Base-by-base conservation (phyloP, 2,797 vertebrate genomes). In the Chaenodraco wilsoni region DNA sequence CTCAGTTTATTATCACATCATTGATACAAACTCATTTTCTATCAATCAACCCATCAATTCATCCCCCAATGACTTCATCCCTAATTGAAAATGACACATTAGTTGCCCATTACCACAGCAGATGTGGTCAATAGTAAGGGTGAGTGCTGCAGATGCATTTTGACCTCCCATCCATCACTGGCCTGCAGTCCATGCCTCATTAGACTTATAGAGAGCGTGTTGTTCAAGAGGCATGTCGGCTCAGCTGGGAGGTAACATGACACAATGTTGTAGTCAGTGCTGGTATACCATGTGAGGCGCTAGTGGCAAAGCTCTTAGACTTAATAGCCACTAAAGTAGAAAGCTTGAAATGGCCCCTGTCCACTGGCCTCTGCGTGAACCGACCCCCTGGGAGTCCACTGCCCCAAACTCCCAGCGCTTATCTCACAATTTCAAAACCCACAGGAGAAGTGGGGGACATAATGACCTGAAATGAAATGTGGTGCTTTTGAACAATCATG, bases 341-440 rank as follows among this genome's bases (percentile, higher is more conserved):
- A 76, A 72, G 74, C 78, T 76, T 91, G 82, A 90, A 91, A 85
- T 84, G 78, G 87, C 75, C 82, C 86, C 76, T 86, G 89, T 90
- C 84, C 83, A 21, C 64, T 91, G 91, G 82, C 92, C 92, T 84
- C 82, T 51, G 72, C 52, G 69, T 93, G 91, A 94, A 93, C 93
- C 80, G 83, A 79, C 84, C 87, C 69, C 90, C 84, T 58, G 88
- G 86, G 90, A 92, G 55, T 80, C 55, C 55, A 64, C 69, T 61
- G 77, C 33, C 68, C 50, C 61, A 72, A 79, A 67, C 72, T 89
- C 85, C 82, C 76, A 71, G 57, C 11, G 76, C 84, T 91, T 91
- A 88, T 91, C 86, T 87, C 84, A 80, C 84, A 76, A 87, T 87
- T 91, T 90, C 85, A 81, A 69, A 75, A 71, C 72, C 83, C 89